A percentile compares a stretch with the other conserved stretches of the same genome.
These are phyloP conservation scores for Myrmecobius fasciatus DNA, from an alignment of 2,113 vertebrate species.

Conservation along the genomic window DNA sequence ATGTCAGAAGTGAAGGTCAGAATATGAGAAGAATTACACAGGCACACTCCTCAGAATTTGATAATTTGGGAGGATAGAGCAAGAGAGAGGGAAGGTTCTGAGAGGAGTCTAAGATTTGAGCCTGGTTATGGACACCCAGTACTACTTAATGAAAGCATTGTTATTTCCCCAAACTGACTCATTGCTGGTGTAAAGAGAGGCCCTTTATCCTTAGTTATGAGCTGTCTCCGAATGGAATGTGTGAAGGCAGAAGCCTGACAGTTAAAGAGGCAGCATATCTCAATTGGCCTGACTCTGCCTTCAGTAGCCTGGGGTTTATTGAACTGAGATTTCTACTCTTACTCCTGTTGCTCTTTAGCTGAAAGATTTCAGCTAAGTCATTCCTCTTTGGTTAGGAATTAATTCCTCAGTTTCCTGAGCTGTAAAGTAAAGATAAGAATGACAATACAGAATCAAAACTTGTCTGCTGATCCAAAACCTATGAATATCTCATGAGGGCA, in stretches of 20 bases:
- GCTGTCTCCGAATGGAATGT: neutral
- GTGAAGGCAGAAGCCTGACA: constrained; percentile 10
- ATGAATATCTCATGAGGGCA: neutral
- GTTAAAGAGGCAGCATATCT: neutral
- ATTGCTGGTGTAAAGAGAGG: neutral
- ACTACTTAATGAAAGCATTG: neutral
- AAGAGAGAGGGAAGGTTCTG: neutral
- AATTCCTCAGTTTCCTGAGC: constrained; percentile 10
- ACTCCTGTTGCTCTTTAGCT: neutral
- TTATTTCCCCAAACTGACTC: constrained; percentile 41
- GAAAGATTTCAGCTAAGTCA: neutral
- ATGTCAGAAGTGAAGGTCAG: neutral
- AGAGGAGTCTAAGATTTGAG: neutral
- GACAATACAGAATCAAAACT: neutral
- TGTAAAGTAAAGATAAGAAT: constrained; percentile 23
- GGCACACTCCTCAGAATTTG: neutral
- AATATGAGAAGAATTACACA: neutral
- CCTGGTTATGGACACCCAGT: neutral
- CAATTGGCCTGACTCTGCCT: neutral
- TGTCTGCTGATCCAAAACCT: neutral
- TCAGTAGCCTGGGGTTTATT: neutral
- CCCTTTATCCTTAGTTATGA: constrained; percentile 34
- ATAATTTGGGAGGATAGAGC: neutral
- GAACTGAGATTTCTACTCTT: neutral
- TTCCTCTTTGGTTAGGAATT: constrained; percentile 33